Evolutionary conservation across 2,888 invertebrate species (phyloP), one percentile per base, ranked within the genome.

Genomic region (Drosophila mimetica): DNA sequence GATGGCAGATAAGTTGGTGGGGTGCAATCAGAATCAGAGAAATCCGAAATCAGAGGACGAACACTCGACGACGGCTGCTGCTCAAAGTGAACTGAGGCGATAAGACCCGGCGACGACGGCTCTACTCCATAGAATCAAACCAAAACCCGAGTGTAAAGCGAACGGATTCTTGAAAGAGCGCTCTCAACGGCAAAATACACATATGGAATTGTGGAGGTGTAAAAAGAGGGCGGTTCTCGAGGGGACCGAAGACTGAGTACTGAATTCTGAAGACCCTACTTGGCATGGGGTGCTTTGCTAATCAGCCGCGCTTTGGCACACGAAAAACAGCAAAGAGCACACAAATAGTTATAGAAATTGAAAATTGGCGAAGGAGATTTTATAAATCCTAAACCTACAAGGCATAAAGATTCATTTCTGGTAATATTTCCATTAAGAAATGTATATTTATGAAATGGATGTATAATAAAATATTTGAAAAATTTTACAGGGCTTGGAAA

Each of bases 231-330:
- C 32, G 32, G 32, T 8, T 36, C 18, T 25, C 20, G 42, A 13
- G 44, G 44, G 30, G 36, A 28, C 9, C 6, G 20, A 11, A 9
- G 2, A 39, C 18, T 0, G 16, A 1, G 4, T 6, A 5, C 39
- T 3, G 16, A 4, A 9, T 6, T 4, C 39, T n/a, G 54, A 20
- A 20, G 67, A 42, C 63, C 41, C 52, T 51, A 11, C 67, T 20
- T 66, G 5, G 28, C 67, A 44, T 64, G 64, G 64, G 64, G 63
- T 42, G 52, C 30, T 42, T 36, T n/a, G 30, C 51, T 28, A 63
- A 63, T 63, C 64, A 41, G 50, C 58, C 13, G 50, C 28, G 37
- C 30, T 39, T 47, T 37, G 65, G 20, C 42, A 20, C 22, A 7
- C 22, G 8, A n/a, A 3, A 8, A 16, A 30, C 46, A 46, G 20